Base-by-base conservation (phyloP, 2,797 vertebrate species). In the Parambassis ranga region DNA sequence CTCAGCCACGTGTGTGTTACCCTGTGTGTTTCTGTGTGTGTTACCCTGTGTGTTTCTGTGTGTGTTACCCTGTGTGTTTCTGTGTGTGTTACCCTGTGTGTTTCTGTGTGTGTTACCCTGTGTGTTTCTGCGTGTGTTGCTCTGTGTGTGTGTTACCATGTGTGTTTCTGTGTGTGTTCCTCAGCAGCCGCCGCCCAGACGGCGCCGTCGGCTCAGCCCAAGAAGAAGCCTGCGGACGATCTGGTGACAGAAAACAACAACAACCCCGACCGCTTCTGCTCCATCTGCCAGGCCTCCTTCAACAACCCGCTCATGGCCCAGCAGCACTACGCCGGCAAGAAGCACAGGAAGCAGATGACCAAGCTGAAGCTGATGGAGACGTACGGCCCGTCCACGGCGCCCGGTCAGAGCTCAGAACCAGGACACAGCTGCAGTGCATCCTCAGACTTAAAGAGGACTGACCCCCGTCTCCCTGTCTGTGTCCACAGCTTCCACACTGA, bases 271-370 rank as follows among this genome's bases (percentile, higher is more conserved):
- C 95, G 95, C 65, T 98, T 96, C 90, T 99, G 97, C 90, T 92
- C 91, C 80, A 94, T 96, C 82, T 99, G 97, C 87, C 94, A 95
- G 31, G 96, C 96, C 10, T 94, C 94, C 11, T 98, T 99, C 88
- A 98, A 98, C 87, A 97, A 99, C 75, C 96, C 96, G 0, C 90
- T 93, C 46, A 98, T 99, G 96, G 96, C 97, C 75, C 93, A 96
- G 70, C 97, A 99, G 71, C 97, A 99, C 88, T 99, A 99, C 1
- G 90, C 87, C 36, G 97, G 97, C 89, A 99, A 98, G 90, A 99
- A 96, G 82, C 97, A 99, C 76, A 93, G 93, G 83, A 98, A 98
- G 73, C 96, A 96, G 65, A 92, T 96, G 88, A 96, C 95, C 58
- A 97, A 97, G 90, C 90, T 91, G 83, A 96, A 96, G 73, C 93